A percentile compares a stretch with the other conserved stretches of the same genome.
These are phyloP conservation scores for Drosophila virilis DNA, from an alignment of 1,140 invertebrate genomes.

Conservation along the genomic window DNA sequence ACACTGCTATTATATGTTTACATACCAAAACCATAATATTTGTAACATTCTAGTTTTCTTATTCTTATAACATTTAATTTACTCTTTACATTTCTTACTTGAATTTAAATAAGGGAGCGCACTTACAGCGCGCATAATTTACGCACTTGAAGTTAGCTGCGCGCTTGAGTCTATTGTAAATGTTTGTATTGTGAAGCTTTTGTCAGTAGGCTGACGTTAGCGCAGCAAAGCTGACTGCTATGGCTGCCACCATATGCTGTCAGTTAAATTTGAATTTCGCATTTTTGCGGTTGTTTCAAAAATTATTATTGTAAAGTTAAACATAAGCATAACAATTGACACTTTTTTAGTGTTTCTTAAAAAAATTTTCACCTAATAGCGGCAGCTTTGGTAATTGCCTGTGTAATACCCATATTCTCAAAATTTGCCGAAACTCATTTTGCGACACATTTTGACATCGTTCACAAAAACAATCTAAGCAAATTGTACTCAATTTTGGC, in stretches of 20 bases:
- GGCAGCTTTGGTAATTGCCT: neutral
- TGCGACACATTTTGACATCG: neutral
- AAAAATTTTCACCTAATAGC: neutral
- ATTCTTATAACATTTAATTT: neutral
- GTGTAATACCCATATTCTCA: neutral
- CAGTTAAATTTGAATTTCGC: conserved; percentile 5
- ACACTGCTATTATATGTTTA: neutral
- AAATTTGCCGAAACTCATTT: neutral
- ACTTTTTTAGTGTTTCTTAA: neutral
- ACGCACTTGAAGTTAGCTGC: neutral
- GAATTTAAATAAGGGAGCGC: neutral
- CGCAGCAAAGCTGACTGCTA: neutral
- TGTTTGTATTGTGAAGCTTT: neutral
- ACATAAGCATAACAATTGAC: neutral
- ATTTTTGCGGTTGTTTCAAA: neutral
- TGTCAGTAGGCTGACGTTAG: neutral
- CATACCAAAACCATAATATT: neutral
- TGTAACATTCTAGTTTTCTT: neutral
- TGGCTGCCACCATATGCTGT: neutral
- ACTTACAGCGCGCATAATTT: neutral
- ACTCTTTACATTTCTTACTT: neutral
- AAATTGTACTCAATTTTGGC: conserved; percentile 19
- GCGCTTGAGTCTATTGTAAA: neutral
- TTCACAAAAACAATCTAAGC: neutral
- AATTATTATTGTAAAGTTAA: neutral